These are phyloP conservation scores for Synergus japonicus DNA, from an alignment of 2,888 invertebrate species.

Conservation along the genomic window DNA sequence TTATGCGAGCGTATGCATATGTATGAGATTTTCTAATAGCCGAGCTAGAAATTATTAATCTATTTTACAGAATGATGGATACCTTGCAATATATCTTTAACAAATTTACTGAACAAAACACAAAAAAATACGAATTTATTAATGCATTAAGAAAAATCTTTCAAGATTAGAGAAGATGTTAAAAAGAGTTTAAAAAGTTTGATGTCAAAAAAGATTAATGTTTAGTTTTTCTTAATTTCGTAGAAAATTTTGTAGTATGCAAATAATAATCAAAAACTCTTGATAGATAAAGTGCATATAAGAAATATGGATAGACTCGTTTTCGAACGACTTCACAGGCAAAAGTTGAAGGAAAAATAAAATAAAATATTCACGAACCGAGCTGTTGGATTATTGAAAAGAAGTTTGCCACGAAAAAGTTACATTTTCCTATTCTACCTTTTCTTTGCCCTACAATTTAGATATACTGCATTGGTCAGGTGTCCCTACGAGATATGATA, in stretches of 20 bases:
- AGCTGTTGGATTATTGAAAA: slow-evolving; percentile 5
- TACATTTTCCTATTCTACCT: slow-evolving; percentile 3
- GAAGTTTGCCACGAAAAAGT: neutral
- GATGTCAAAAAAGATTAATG: too few species aligned
- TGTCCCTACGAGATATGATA: slow-evolving; percentile 54
- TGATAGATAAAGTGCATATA: slow-evolving; percentile 29
- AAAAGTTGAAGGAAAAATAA: slow-evolving; percentile 46
- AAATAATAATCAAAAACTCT: neutral
- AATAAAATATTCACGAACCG: neutral
- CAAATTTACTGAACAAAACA: neutral
- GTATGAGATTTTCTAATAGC: slow-evolving; percentile 25
- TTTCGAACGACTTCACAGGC: slow-evolving; percentile 63
- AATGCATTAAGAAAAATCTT: too few species aligned
- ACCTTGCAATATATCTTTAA: neutral
- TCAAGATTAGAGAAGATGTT: neutral
- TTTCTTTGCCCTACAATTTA: slow-evolving; percentile 37
- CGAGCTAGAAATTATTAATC: slow-evolving; percentile 22
- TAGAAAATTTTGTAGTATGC: neutral
- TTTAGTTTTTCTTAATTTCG: neutral
- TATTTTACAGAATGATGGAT: slow-evolving; percentile 1
- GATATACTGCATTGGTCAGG: slow-evolving; percentile 55
- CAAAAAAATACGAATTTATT: too few species aligned
- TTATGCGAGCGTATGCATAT: slow-evolving; percentile 14
- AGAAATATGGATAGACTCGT: slow-evolving; percentile 64
- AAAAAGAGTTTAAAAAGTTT: neutral